A percentile compares a stretch with the other conserved stretches of the same genome.
Conservation (phyloP, 2,888 invertebrate genomes). For the Nemapogon koenigi region DNA sequence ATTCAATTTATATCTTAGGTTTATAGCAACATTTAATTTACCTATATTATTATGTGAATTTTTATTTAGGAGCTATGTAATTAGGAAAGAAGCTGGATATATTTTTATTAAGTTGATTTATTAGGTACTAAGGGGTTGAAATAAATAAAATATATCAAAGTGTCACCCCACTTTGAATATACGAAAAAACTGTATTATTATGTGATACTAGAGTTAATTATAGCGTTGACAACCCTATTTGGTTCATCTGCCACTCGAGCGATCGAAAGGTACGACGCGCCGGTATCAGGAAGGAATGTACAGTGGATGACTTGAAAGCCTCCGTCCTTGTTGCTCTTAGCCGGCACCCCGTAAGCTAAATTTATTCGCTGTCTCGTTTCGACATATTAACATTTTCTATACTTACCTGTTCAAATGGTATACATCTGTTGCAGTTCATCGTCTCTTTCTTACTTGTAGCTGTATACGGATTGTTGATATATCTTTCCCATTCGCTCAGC, state of each 20-base stretch:
- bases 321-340: constrained; percentile 48
- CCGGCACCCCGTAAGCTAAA: constrained; percentile 57
- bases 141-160: too few relatives aligned
- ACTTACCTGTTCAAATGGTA: constrained; percentile 65
- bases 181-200: too few relatives aligned
- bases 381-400: constrained; percentile 59
- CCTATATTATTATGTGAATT: too few relatives aligned
- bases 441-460: constrained; percentile 37
- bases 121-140: too few relatives aligned
- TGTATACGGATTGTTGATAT: constrained; percentile 58
- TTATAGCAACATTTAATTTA: too few relatives aligned
- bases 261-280: constrained; percentile 63
- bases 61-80: too few relatives aligned
- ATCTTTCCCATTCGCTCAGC: constrained; percentile 44
- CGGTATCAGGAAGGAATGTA: constrained; percentile 66
- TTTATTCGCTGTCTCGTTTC: constrained; percentile 49
- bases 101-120: too few relatives aligned
- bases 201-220: too few relatives aligned
- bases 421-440: constrained; percentile 57
- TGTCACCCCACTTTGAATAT: too few relatives aligned
- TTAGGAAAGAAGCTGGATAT: too few relatives aligned
- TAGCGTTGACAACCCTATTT: constrained; percentile 53
- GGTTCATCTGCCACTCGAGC: constrained; percentile 66
- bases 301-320: constrained; percentile 60
- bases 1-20: too few relatives aligned